Base-by-base conservation (phyloP, 2,113 vertebrate species). In the Eulemur macaco region DNA sequence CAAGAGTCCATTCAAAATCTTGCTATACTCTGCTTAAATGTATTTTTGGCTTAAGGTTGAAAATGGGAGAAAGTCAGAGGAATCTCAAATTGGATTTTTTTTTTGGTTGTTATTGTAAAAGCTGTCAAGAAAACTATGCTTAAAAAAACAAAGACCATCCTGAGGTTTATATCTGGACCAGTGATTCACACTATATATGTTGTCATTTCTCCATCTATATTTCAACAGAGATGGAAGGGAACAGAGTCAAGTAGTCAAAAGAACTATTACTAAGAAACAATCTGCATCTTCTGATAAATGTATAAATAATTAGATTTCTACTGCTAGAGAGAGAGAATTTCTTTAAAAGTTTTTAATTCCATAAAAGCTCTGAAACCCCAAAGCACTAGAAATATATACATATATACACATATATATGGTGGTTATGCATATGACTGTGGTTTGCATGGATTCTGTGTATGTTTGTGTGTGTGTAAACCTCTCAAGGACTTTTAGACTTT, bases 91-190 rank as follows among this genome's bases (percentile, higher is more conserved):
- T 68, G 60, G 29, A 73, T 39, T 58, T 85, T 31, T 85, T 31
- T 37, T 47, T n/a, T 84, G 34, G 66, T 69, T 20, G 23, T 54
- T 60, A 37, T 82, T 27, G 91, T 60, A 69, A 85, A 90, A 96
- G 9, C 29, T 91, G 47, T 78, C 52, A 93, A 73, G 52, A 93
- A 93, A 93, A 96, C 63, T 89, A 34, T 90, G 31, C n/a, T 95
- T 89, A 6, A 86, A 73, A 85, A 86, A 63, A 66, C 42, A 84
- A 96, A 60, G 18, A 56, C 6, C n/a, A 87, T 64, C 42, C 11
- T 63, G 8, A n/a, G 25, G 9, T 73, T 94, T 96, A 83, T 96
- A 92, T 85, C 42, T 92, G 42, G 68, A 64, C 10, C 47, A 82
- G 17, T 95, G 87, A 91, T 14, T 86, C 88, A 94, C 3, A 76